Conservation (phyloP, 1,140 invertebrate genomes). For the Drosophila pseudoananassae region DNA sequence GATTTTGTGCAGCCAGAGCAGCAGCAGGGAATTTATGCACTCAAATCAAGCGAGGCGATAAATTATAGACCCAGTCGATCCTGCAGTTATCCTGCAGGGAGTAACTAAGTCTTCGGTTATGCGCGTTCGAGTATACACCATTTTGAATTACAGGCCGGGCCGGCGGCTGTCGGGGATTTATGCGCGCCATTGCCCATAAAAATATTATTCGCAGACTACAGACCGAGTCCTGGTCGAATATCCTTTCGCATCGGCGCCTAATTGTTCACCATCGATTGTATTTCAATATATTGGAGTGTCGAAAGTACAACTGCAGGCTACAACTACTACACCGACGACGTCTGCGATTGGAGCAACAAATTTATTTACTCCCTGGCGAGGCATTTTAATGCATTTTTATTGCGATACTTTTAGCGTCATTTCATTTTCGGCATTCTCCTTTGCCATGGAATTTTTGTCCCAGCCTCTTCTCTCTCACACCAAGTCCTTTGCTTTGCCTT, state of each 20-base stretch:
- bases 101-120: slow-evolving; percentile 14
- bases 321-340: slow-evolving; percentile 17
- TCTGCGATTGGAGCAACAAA: slow-evolving; percentile 36
- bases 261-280: slow-evolving; percentile 52
- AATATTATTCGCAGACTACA: slow-evolving; percentile 55
- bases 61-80: slow-evolving; percentile 53
- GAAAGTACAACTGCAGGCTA: neutral
- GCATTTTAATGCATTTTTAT: slow-evolving; percentile 77
- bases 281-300: slow-evolving; percentile 27
- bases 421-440: slow-evolving; percentile 70
- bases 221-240: slow-evolving; percentile 14
- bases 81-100: slow-evolving; percentile 43
- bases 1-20: slow-evolving; percentile 14
- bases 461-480: neutral
- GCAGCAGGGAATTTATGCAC: slow-evolving; percentile 26
- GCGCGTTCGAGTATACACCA: slow-evolving; percentile 36
- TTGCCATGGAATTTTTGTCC: slow-evolving; percentile 47
- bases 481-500: slow-evolving; percentile 4
- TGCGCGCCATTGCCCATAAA: slow-evolving; percentile 66
- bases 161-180: slow-evolving; percentile 50
- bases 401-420: slow-evolving; percentile 69
- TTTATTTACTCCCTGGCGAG: slow-evolving; percentile 55
- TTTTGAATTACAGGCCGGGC: slow-evolving; percentile 59
- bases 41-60: slow-evolving; percentile 61
- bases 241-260: slow-evolving; percentile 54